Evolutionary conservation across 2,797 vertebrate species (phyloP).

Genomic region (Synaphobranchus kaupii): DNA sequence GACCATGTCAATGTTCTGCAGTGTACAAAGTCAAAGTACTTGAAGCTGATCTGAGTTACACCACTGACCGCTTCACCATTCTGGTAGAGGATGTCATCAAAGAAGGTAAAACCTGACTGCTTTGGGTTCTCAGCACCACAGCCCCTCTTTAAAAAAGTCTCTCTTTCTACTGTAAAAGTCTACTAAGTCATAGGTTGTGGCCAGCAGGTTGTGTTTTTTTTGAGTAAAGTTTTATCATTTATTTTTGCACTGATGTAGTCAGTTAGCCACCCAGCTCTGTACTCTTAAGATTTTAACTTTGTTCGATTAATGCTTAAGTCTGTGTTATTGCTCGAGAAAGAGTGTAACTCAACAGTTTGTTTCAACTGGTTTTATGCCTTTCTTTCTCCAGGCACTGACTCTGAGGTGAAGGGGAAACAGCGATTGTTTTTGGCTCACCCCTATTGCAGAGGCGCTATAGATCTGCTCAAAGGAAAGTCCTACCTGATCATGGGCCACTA

Average conservation of each 20-base stretch:
- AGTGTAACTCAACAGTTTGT: neutral
- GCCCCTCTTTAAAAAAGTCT: neutral
- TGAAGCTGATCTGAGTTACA: rapidly evolving
- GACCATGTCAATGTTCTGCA: slow-evolving; percentile 34
- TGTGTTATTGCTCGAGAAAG: neutral
- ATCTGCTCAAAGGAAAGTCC: slow-evolving; percentile 41
- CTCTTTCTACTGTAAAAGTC: neutral
- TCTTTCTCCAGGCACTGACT: slow-evolving; percentile 58
- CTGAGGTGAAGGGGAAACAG: slow-evolving; percentile 36
- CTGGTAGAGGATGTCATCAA: slow-evolving; percentile 53
- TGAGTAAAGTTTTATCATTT: too few species aligned
- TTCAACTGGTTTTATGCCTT: neutral
- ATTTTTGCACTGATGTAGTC: too few species aligned
- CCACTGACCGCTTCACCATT: slow-evolving; percentile 57
- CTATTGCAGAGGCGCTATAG: slow-evolving; percentile 61
- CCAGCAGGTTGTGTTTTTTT: neutral
- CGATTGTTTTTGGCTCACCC: slow-evolving; percentile 61
- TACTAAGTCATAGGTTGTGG: neutral
- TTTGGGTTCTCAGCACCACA: neutral
- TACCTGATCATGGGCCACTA: slow-evolving; percentile 74
- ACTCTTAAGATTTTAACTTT: neutral
- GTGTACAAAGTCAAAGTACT: slow-evolving; percentile 61
- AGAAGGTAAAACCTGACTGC: slow-evolving; percentile 53
- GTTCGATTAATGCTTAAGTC: neutral
- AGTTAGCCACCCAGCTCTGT: too few species aligned